Conservation (phyloP, 2,113 vertebrate species). For the Panthera uncia region DNA sequence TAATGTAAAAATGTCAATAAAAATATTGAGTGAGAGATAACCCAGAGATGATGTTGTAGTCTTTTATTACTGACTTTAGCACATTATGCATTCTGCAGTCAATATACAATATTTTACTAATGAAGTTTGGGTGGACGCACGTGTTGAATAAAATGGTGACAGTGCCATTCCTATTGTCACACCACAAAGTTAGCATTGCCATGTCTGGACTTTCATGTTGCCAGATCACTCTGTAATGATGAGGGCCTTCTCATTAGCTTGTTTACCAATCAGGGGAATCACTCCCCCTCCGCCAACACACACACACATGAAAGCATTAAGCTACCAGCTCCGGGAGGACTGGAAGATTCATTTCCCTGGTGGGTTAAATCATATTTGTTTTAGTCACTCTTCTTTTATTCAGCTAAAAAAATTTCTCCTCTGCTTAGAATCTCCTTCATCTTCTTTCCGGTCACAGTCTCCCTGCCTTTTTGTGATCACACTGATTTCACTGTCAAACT, state of each 20-base stretch:
- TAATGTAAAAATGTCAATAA: neutral
- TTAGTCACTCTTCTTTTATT: neutral
- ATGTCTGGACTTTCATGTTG: rapidly evolving
- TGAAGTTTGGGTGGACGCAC: neutral
- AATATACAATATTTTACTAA: neutral
- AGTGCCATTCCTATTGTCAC: neutral
- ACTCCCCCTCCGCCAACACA: neutral
- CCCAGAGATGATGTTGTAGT: neutral
- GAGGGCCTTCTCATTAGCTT: neutral
- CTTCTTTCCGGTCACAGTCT: neutral
- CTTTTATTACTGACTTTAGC: neutral
- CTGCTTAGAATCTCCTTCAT: neutral
- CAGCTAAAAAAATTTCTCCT: neutral
- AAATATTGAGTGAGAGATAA: neutral
- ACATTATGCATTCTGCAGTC: neutral
- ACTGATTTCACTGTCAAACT: neutral
- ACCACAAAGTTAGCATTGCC: neutral
- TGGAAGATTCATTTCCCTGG: neutral
- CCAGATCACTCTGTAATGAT: neutral
- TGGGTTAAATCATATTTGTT: neutral
- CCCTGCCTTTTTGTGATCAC: neutral
- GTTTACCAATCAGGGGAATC: neutral
- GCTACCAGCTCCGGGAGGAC: neutral
- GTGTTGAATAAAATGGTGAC: neutral
- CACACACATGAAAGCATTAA: neutral